Percentiles rank a stretch among this genome's conserved stretches.
phyloP scores from a whole-genome alignment of 1,140 invertebrate species.

The Limonius californicus region DNA sequence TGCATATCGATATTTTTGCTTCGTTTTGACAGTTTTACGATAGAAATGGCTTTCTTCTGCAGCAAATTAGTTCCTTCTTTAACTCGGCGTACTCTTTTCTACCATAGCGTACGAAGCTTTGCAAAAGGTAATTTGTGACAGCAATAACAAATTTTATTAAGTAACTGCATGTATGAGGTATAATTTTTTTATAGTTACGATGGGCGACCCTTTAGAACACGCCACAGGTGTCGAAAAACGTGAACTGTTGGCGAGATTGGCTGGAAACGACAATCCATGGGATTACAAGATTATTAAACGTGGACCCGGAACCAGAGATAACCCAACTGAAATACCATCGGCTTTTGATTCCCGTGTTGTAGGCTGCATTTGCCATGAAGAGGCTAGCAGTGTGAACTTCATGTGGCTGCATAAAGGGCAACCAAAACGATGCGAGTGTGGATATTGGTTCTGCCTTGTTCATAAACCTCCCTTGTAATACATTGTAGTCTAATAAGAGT shows the following conservation, averaged over 20 bases:
- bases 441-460: slow-evolving; percentile 90
- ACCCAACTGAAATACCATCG: slow-evolving; percentile 84
- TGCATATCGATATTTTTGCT: too few species aligned
- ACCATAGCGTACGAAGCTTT: too few species aligned
- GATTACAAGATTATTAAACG: slow-evolving; percentile 75
- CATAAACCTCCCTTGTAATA: slow-evolving; percentile 51
- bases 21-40: too few species aligned
- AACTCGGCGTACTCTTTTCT: too few species aligned
- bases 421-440: slow-evolving; percentile 86
- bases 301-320: slow-evolving; percentile 73
- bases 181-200: slow-evolving; percentile 50
- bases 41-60: too few species aligned
- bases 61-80: too few species aligned
- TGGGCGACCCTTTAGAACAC: slow-evolving; percentile 81
- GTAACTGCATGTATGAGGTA: too few species aligned
- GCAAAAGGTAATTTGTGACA: too few species aligned
- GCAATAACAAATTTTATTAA: too few species aligned
- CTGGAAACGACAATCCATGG: slow-evolving; percentile 88
- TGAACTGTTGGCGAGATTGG: slow-evolving; percentile 73
- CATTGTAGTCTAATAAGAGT: too few species aligned
- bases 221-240: slow-evolving; percentile 86
- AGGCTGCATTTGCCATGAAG: slow-evolving; percentile 93
- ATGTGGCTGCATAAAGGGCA: slow-evolving; percentile 87
- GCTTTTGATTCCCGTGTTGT: slow-evolving; percentile 81
- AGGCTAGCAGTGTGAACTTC: slow-evolving; percentile 80